Base-by-base conservation (phyloP, 2,113 vertebrate genomes). In the Myrmophylax atrothorax region DNA sequence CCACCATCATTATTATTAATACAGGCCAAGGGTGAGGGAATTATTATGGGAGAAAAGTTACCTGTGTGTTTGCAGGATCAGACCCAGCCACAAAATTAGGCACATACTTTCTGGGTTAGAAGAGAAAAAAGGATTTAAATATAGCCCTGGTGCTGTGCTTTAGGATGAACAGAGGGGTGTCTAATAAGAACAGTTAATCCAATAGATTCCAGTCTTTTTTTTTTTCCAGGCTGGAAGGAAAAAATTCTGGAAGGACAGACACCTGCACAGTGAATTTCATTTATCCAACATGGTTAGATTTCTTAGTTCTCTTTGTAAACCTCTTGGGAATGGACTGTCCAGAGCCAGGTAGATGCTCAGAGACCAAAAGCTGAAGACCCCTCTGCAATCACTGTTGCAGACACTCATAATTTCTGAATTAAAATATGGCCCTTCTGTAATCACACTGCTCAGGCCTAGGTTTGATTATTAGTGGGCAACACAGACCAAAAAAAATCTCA, bases 1-100 rank as follows among this genome's bases (percentile, higher is more conserved):
- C 3, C 92, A 26, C 59, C 91, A 40, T 28, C 6, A 15, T 3
- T 47, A 50, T 90, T 94, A 56, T 93, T 89, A 20, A 94, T 92
- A 22, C 94, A 31, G 94, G 85, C 53, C 77, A 96, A 94, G 92
- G 96, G 96, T 94, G 66, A 95, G 60, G 73, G 87, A 95, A 68
- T 90, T 58, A 35, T 52, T 78, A 3, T 10, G 68, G 82, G 90
- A 96, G 82, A 90, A 81, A 77, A 93, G 72, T 86, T 91, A 56
- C 93, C 46, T 67, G 33, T 0, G 1, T 35, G 60, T 29, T 88
- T n/a, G 80, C 68, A 93, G 84, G 29, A 46, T 18, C 3, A 7
- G 64, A 70, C 80, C 29, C 20, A 14, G 81, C 58, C 38, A 0
- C 50, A 62, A 42, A 89, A 76, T 89, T 53, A 31, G 17, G 70